A percentile compares a stretch with the other conserved stretches of the same genome.
These are phyloP conservation scores for Onchidella celtica DNA, from an alignment of 2,888 invertebrate genomes.

Conservation along the genomic window DNA sequence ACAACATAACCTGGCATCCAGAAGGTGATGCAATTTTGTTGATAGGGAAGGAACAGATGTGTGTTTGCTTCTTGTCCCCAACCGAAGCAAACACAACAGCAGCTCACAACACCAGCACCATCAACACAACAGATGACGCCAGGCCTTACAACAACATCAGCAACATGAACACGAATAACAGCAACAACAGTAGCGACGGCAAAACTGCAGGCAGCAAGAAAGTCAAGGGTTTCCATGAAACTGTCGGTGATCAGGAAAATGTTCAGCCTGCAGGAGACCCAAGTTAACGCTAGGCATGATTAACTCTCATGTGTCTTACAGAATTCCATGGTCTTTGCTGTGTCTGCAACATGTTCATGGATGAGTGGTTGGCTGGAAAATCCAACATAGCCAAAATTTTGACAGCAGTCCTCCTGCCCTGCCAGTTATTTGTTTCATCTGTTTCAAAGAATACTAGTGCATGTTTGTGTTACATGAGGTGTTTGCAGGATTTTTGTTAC, in stretches of 20 bases:
- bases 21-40: conserved; percentile 75
- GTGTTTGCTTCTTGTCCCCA: conserved; percentile 76
- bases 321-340: too few relatives aligned
- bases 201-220: background rate
- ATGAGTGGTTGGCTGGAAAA: too few relatives aligned
- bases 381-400: too few relatives aligned
- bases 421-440: too few relatives aligned
- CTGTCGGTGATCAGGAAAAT: background rate
- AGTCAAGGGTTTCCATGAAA: background rate
- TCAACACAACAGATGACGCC: conserved; percentile 16
- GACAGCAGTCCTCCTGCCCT: too few relatives aligned
- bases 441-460: too few relatives aligned
- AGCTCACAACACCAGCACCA: conserved; percentile 46
- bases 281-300: too few relatives aligned
- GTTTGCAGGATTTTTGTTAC: too few relatives aligned
- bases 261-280: background rate
- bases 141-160: background rate
- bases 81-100: conserved; percentile 39
- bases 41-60: conserved; percentile 78
- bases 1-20: conserved; percentile 76
- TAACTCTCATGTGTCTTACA: too few relatives aligned
- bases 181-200: conserved; percentile 5
- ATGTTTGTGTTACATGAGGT: too few relatives aligned
- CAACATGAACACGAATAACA: background rate
- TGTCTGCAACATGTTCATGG: too few relatives aligned